Base-by-base conservation (phyloP, 1,140 invertebrate genomes). In the Papilio polyxenes region DNA sequence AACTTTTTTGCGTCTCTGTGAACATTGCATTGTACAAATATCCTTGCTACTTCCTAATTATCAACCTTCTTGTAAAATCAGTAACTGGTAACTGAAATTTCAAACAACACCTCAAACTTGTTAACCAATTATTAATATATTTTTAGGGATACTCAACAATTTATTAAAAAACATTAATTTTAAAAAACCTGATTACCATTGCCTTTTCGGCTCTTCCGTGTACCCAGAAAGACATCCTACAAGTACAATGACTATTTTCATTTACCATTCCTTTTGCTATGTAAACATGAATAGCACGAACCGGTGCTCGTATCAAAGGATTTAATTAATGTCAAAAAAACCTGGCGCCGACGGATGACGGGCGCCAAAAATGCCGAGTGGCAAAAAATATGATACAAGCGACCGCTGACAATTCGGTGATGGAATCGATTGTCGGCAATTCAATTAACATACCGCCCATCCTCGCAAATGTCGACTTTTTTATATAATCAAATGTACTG, bases 401-500 rank as follows among this genome's bases (percentile, higher is more conserved):
- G 80, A 84, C 81, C 44, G 48, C 79, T 85, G 85, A 69, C 84
- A 88, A 89, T 88, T 88, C 62, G 72, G 83, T 81, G 84, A 85
- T 81, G 84, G 81, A 82, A 85, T 83, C 85, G 83, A 86, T 88
- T 88, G 85, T 83, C 78, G 89, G 84, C 85, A 81, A 89, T 92
- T 89, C 86, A 89, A 92, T 92, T 92, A 91, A 90, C 87, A 87
- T 91, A 85, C 88, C 84, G 83, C 87, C 88, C 85, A 86, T 88
- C 83, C 83, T 90, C 88, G 89, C 91, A 93, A 93, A 92, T 91
- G 91, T 88, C 82, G 82, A 49, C 80, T 86, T 91, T 92, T 93
- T 92, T 87, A 81, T 80, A 37, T 59, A 37, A 78, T 37, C 83
- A 84, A 85, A 83, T 84, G 78, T 90, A 90, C 88, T 88, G 88